Evolutionary conservation across 2,797 vertebrate species (phyloP), one percentile per base, ranked within the genome.

Genomic region (Buphagus erythrorhynchus): DNA sequence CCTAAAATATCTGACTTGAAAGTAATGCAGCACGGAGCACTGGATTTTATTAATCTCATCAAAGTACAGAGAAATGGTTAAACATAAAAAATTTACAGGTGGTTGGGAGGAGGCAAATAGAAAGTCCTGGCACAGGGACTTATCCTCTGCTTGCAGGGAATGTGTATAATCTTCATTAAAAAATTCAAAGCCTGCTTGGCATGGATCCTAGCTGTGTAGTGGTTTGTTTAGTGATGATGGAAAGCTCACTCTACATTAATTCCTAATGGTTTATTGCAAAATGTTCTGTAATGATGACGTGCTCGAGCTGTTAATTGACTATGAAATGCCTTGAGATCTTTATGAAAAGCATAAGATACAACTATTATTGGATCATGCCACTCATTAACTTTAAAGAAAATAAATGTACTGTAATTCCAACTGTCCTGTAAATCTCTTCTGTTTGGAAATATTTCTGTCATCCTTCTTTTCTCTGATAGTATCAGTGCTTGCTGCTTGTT

Each of bases 281-380:
- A 92, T 80, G 69, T 86, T 86, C 93, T 71, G 42, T 91, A 88
- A 96, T 94, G 93, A 96, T 95, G 93, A 95, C 29, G 29, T 91
- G 73, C 82, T 87, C 93, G 86, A 95, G 86, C 88, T 91, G 86
- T 86, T 98, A 96, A 97, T 93, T 97, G 95, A 95, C 95, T 95
- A 80, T 97, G 87, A 97, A 97, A 95, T 95, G 76, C 80, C 86
- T 93, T 95, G 87, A 97, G 82, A 96, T 89, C 90, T 96, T 97
- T 96, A 97, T 92, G 95, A 96, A 92, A 95, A 91, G 84, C 73
- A 15, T 62, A 95, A 95, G 59, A 79, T 83, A 93, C 52, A 92
- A 86, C 93, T 97, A 95, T 96, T 97, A 95, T 93, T 90, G 94
- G 79, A 96, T 92, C 82, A 61, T 72, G 79, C 29, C 1, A 2